Base-by-base conservation (phyloP, 2,113 vertebrate species). In the Alectura lathami region DNA sequence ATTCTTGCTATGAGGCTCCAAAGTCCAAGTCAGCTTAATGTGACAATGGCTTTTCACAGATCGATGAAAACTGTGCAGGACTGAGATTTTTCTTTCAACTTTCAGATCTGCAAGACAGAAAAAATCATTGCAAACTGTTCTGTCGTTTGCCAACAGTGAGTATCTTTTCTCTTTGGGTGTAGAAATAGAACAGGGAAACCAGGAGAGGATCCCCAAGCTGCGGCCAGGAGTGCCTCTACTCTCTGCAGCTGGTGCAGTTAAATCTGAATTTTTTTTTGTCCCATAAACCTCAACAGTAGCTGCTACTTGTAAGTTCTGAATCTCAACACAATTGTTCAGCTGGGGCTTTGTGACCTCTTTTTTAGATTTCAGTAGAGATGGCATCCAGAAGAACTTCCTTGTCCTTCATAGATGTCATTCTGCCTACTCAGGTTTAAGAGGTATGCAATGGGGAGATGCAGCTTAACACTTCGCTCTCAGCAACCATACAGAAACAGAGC, bases 401-500 rank as follows among this genome's bases (percentile, higher is more conserved):
- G 68, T 88, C 79, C 60, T 62, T 8, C 7, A 17, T 13, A 66
- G 40, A 66, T 59, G 32, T 69, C 59, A 68, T 59, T 48, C 79
- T 86, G 45, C 42, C 30, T 85, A 21, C 10, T 63, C 48, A 32
- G 13, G 26, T 50, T 51, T 70, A 34, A 64, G 18, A 29, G 47
- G 8, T 59, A 63, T 42, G 54, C 75, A 83, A 69, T 54, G 40
- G 38, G 53, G n/a, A 88, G 29, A 60, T 34, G n/a, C 42, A 91
- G 23, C 48, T 26, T 56, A 32, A 87, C 57, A 63, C 48, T 68
- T 88, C 82, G 85, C 53, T 48, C 79, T 57, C 48, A 70, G 22
- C 68, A 94, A 73, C 79, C 68, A 23, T 29, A 88, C 13, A 77
- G 88, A 69, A 94, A 76, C 68, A 79, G 70, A 96, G 76, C 72